Percentiles rank a stretch among this genome's conserved stretches.
These are phyloP conservation scores for Macrobrachium rosenbergii DNA, from an alignment of 1,140 invertebrate species.

Conservation along the genomic window DNA sequence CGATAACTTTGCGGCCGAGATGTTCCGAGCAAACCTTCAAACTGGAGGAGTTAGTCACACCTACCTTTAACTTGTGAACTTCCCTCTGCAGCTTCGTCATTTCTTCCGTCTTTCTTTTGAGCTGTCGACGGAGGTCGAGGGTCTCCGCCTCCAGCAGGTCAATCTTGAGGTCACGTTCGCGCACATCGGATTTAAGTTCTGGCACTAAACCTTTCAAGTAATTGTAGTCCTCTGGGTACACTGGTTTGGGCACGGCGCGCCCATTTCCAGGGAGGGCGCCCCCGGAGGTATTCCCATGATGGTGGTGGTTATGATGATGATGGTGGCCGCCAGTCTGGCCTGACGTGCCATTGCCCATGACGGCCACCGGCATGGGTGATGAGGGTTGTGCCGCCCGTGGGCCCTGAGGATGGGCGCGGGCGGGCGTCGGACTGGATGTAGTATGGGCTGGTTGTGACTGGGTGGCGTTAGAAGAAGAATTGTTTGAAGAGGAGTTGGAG, in stretches of 20 bases:
- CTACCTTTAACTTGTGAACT: conserved; percentile 77
- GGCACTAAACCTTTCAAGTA: conserved; percentile 68
- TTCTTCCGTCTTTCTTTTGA: conserved; percentile 71
- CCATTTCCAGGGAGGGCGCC: conserved; percentile 68
- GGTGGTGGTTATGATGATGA: conserved; percentile 50
- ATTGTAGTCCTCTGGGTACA: conserved; percentile 68
- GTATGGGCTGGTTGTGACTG: no score
- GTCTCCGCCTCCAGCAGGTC: conserved; percentile 67
- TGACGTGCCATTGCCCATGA: conserved; percentile 67
- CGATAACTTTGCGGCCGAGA: not conserved
- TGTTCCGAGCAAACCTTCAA: not conserved
- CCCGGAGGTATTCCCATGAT: conserved; percentile 60
- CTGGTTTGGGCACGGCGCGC: conserved; percentile 68
- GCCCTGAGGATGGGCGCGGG: conserved; percentile 24
- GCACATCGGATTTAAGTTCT: conserved; percentile 70
- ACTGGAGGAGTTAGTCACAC: conserved; percentile 23
- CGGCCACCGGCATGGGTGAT: conserved; percentile 60
- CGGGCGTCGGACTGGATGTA: conserved; percentile 27
- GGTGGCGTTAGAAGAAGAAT: no score
- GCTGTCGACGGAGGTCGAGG: conserved; percentile 68
- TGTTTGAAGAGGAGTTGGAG: no score
- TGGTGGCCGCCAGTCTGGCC: conserved; percentile 62
- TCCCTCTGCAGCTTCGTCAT: conserved; percentile 74
- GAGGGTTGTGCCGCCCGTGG: conserved; percentile 45
- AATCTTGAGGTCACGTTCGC: conserved; percentile 69